Percentiles rank a stretch among this genome's conserved stretches.
Conservation (phyloP, 2,113 vertebrate genomes). For the Etheostoma spectabile region DNA sequence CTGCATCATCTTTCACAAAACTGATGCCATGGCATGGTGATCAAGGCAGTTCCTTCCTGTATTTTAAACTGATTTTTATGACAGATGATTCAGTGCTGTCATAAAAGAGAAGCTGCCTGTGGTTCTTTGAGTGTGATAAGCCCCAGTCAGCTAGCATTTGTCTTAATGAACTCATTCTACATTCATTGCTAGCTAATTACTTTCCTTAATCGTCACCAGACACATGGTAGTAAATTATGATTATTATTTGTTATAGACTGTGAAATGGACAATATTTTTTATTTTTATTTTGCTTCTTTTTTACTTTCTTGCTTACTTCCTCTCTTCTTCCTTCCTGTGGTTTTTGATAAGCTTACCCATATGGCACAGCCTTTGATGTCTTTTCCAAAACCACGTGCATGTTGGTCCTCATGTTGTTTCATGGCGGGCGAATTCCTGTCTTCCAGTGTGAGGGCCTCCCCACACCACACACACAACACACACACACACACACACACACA, state of each 20-base stretch:
- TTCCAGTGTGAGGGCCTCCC: conserved; percentile 27
- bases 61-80: conserved; percentile 58
- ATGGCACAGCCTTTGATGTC: conserved; percentile 74
- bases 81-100: conserved; percentile 70
- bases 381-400: conserved; percentile 60
- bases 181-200: conserved; percentile 67
- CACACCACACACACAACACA: conserved; percentile 43
- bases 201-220: conserved; percentile 72
- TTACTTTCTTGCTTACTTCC: neutral
- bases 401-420: conserved; percentile 68
- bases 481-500: conserved; percentile 24
- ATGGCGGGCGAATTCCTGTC: conserved; percentile 47
- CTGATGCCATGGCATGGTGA: conserved; percentile 37
- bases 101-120: conserved; percentile 58
- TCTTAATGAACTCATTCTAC: conserved; percentile 71
- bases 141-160: conserved; percentile 40
- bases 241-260: conserved; percentile 48
- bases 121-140: conserved; percentile 64
- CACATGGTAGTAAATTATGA: conserved; percentile 66
- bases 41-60: conserved; percentile 53
- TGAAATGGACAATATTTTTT: conserved; percentile 19
- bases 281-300: conserved; percentile 2
- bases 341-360: conserved; percentile 65
- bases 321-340: conserved; percentile 49
- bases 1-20: conserved; percentile 49